A percentile compares a stretch with the other conserved stretches of the same genome.
These are phyloP conservation scores for Oryctes rhinoceros DNA, from an alignment of 1,140 invertebrate species.

Conservation along the genomic window DNA sequence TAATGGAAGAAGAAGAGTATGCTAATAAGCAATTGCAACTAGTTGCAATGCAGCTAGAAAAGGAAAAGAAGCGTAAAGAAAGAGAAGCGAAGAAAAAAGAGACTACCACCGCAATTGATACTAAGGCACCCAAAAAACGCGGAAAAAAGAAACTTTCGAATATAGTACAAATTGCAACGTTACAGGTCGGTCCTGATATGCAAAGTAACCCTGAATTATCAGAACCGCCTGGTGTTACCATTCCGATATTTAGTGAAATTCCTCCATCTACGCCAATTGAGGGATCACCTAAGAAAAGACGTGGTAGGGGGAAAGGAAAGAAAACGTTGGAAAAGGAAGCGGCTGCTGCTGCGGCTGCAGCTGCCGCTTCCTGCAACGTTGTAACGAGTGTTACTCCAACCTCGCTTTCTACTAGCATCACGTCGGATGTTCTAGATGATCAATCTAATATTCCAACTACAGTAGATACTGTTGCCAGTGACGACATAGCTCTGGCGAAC, in stretches of 20 bases:
- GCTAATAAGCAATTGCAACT: conserved; percentile 66
- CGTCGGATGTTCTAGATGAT: background rate
- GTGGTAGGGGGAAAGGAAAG: conserved; percentile 67
- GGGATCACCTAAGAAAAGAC: conserved; percentile 61
- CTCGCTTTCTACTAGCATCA: background rate
- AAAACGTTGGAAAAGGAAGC: conserved; percentile 66
- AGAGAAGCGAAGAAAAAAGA: conserved; percentile 64
- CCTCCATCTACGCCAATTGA: conserved; percentile 36
- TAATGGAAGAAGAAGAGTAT: conserved; percentile 72
- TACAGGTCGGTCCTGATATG: conserved; percentile 32
- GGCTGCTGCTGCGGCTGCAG: conserved; percentile 60
- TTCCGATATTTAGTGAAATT: conserved; percentile 54
- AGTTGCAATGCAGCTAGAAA: conserved; percentile 63
- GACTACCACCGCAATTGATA: conserved; percentile 1
- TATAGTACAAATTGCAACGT: conserved; percentile 25
- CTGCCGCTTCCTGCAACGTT: background rate
- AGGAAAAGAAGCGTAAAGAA: conserved; percentile 64
- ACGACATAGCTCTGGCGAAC: conserved; percentile 26
- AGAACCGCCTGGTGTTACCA: conserved; percentile 53
- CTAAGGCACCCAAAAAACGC: conserved; percentile 60
- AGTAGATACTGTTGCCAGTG: conserved; percentile 7
- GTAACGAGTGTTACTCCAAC: background rate
- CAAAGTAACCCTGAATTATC: conserved; percentile 49
- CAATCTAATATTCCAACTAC: conserved; percentile 38
- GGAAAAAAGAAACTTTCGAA: conserved; percentile 48